These are phyloP conservation scores for Hydrozoanthus gracilis DNA, from an alignment of 92 coral and sea anemone genomes.

Conservation along the genomic window DNA sequence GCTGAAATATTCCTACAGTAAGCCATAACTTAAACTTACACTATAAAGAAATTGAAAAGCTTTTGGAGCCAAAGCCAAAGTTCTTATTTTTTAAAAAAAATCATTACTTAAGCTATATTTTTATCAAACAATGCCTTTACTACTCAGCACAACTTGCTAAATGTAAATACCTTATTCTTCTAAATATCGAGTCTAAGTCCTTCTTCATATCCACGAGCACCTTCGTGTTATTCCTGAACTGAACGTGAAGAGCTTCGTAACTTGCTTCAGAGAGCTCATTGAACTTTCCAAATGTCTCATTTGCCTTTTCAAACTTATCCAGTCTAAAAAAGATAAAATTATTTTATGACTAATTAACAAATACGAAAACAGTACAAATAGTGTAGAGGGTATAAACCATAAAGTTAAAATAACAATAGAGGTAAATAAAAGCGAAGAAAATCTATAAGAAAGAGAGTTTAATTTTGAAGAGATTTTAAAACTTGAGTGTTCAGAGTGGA, in stretches of 20 bases:
- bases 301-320: conserved; percentile 80
- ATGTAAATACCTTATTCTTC: conserved; percentile 85
- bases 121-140: too few relatives aligned
- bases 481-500: too few relatives aligned
- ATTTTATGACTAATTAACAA: not conserved
- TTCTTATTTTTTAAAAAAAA: too few relatives aligned
- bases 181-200: conserved; percentile 84
- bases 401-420: not conserved
- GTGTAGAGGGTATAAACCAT: not conserved
- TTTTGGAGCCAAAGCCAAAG: too few relatives aligned
- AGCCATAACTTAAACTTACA: too few relatives aligned
- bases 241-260: conserved; percentile 71
- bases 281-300: conserved; percentile 84
- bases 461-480: too few relatives aligned
- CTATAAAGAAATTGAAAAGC: too few relatives aligned
- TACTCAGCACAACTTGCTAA: not conserved
- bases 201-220: conserved; percentile 94
- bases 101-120: too few relatives aligned
- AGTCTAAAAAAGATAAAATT: conserved; percentile 54
- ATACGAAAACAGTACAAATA: not conserved
- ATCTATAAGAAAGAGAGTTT: not conserved
- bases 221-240: conserved; percentile 80
- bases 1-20: too few relatives aligned
- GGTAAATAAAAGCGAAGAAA: not conserved
- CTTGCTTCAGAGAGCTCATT: conserved; percentile 83